A percentile compares a stretch with the other conserved stretches of the same genome.
phyloP scores from a whole-genome alignment of 2,797 vertebrate species.

The Aulostomus chinensis region DNA sequence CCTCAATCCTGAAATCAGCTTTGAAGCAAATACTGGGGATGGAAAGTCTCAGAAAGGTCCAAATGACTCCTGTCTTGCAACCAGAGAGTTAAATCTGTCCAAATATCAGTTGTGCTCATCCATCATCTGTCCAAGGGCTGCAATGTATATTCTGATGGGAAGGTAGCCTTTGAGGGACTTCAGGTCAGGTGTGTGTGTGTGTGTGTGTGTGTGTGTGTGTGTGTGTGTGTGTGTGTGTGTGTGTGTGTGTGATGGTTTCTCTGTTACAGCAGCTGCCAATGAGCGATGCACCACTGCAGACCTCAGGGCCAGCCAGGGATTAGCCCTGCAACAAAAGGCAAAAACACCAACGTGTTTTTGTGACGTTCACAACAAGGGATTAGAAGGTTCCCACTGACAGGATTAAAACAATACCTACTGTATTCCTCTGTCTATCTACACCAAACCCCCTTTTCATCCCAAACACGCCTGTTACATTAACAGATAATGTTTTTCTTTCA shows the following conservation, averaged over 20 bases:
- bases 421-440: slow-evolving; percentile 51
- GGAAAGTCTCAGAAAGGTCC: background rate
- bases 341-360: slow-evolving; percentile 65
- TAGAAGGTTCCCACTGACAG: slow-evolving; percentile 69
- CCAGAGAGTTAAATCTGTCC: no score
- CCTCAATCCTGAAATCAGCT: background rate
- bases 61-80: background rate
- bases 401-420: slow-evolving; percentile 76
- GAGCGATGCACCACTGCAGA: slow-evolving; percentile 34
- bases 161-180: no score
- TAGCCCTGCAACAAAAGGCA: slow-evolving; percentile 60
- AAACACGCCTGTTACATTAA: slow-evolving; percentile 56
- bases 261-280: slow-evolving; percentile 17
- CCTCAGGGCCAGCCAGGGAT: slow-evolving; percentile 55
- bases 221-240: background rate
- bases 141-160: no score
- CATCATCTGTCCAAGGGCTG: background rate
- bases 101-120: no score
- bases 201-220: background rate
- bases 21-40: background rate
- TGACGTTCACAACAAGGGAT: slow-evolving; percentile 75
- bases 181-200: slow-evolving; percentile 10
- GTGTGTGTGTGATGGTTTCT: slow-evolving; percentile 17
- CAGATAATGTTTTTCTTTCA: slow-evolving; percentile 48
- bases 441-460: slow-evolving; percentile 34